These are phyloP conservation scores for Haliaeetus leucogaster DNA, from an alignment of 2,113 vertebrate genomes.

Conservation along the genomic window DNA sequence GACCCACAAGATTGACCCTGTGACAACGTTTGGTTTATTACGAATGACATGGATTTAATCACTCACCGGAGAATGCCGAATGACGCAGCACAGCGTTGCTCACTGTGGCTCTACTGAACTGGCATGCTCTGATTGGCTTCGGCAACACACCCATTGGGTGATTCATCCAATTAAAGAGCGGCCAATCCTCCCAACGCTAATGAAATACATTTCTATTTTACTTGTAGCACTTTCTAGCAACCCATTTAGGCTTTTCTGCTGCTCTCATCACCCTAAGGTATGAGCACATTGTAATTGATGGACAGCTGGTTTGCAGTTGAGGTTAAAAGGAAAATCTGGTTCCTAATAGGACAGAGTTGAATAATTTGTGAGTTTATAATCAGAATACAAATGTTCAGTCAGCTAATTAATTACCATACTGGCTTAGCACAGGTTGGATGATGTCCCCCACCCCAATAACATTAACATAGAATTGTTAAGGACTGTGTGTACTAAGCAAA, in stretches of 20 bases:
- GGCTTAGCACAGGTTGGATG: not conserved
- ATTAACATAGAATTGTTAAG: not conserved
- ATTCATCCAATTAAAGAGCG: slow-evolving; percentile 57
- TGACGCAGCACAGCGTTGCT: slow-evolving; percentile 41
- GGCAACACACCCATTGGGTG: slow-evolving; percentile 34
- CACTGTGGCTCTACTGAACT: slow-evolving; percentile 37
- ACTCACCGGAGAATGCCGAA: not conserved
- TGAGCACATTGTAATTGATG: not conserved
- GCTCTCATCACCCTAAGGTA: slow-evolving; percentile 10
- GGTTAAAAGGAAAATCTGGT: not conserved
- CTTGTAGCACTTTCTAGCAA: slow-evolving; percentile 55
- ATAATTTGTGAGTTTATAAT: not conserved
- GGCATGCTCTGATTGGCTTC: slow-evolving; percentile 19
- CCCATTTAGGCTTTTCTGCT: not conserved
- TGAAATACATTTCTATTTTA: slow-evolving; percentile 39
- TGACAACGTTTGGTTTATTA: not conserved
- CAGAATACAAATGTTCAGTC: not conserved
- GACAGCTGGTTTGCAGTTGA: not conserved
- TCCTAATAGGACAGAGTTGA: not conserved
- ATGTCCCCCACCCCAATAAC: not conserved
- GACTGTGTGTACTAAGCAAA: not conserved
- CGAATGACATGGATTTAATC: slow-evolving; percentile 40
- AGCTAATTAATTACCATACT: not conserved
- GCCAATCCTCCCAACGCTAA: slow-evolving; percentile 8
- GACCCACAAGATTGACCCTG: not conserved